Evolutionary conservation across 2,888 invertebrate genomes (phyloP), one percentile per base, ranked within the genome.

Genomic region (Parnassius smintheus): DNA sequence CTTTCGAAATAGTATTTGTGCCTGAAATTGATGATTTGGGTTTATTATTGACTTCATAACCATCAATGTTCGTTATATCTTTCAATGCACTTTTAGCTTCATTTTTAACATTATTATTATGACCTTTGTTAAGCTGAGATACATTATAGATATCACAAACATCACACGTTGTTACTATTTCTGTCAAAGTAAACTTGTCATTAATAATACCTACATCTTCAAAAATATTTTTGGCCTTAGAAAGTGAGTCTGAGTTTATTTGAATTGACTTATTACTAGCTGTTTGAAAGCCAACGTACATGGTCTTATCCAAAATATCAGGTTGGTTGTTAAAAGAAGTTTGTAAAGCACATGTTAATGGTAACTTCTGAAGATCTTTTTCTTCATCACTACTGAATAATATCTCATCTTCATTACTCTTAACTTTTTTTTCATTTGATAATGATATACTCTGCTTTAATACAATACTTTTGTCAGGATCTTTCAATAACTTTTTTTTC

Each of bases 321-420:
- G 77, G 67, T 60, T 79, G 66, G 11, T 83, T 72, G 65, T 80
- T 76, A 67, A 81, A 82, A 4, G 83, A 84, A 1, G 81, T 83
- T 71, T 85, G 80, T 68, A 88, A 72, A 1, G 80, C 81, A 74
- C 83, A 84, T 9, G 89, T 88, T 9, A 85, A 72, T n/a, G 88
- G 86, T 48, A 88, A 67, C 50, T 86, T 81, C 68, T 79, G 70
- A 8, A 72, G 65, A 57, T 76, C 68, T 70, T 75, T 77, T 35
- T 78, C 89, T 76, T 91, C 91, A 74, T 90, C 90, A 71, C 88
- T 88, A 57, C 87, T 90, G 61, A 91, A 89, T 22, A 90, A 66
- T 50, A 88, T 85, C 70, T 86, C 86, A 68, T 89, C 88, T 69
- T 84, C 72, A 25, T 81, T 53, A 41, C 61, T 67, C 44, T n/a